Evolutionary conservation across 2,113 vertebrate genomes (phyloP).

Genomic region (Procavia capensis): DNA sequence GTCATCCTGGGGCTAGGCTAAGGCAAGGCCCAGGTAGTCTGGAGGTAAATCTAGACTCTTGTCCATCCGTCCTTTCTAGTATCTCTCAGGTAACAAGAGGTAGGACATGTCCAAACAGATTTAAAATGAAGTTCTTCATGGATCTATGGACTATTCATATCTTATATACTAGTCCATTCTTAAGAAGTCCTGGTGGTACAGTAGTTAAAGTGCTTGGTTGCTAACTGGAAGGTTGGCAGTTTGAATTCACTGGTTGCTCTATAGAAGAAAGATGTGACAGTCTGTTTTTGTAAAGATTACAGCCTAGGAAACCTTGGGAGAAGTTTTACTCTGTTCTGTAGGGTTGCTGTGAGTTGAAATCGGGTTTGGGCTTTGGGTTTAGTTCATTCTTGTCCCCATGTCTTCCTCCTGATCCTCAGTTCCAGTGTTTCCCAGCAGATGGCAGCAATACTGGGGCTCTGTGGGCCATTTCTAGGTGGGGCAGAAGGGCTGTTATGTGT

Average conservation of each 20-base stretch:
- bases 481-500: background rate
- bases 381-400: background rate
- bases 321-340: background rate
- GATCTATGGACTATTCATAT: background rate
- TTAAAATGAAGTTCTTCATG: background rate
- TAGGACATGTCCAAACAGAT: background rate
- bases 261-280: background rate
- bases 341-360: background rate
- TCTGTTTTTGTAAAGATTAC: background rate
- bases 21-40: background rate
- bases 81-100: background rate
- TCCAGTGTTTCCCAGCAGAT: conserved; percentile 73
- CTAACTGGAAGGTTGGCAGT: background rate
- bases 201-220: background rate
- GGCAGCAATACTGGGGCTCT: conserved; percentile 69
- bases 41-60: background rate
- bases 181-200: background rate
- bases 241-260: background rate
- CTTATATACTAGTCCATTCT: background rate
- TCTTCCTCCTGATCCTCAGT: conserved; percentile 1
- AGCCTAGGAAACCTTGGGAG: background rate
- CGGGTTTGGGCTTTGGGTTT: background rate
- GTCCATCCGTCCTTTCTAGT: background rate
- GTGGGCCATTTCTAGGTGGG: conserved; percentile 15
- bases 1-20: background rate